These are phyloP conservation scores for Micronycteris hirsuta DNA, from an alignment of 2,113 vertebrate species.

Conservation along the genomic window DNA sequence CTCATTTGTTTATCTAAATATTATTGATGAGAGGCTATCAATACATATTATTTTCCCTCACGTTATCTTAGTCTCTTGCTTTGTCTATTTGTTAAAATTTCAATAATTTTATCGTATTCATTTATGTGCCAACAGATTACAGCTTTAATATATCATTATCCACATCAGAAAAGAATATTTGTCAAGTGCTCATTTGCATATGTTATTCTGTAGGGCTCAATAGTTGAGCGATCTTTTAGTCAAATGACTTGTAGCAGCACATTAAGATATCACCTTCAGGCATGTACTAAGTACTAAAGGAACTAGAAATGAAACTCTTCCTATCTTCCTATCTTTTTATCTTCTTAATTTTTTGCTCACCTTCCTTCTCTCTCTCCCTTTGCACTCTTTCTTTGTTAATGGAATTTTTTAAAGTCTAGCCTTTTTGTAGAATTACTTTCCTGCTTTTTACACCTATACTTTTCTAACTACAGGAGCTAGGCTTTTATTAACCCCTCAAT, in stretches of 20 bases:
- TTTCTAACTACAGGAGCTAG: not conserved
- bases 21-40: not conserved
- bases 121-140: not conserved
- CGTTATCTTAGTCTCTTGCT: not conserved
- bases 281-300: not conserved
- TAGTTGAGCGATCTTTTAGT: not conserved
- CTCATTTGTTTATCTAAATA: not conserved
- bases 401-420: not conserved
- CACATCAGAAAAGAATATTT: not conserved
- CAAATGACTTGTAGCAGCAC: not conserved
- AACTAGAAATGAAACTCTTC: not conserved
- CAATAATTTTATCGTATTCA: not conserved
- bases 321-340: not conserved
- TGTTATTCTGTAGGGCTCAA: not conserved
- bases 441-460: not conserved
- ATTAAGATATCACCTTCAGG: not conserved
- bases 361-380: not conserved
- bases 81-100: not conserved
- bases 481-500: not conserved
- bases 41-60: not conserved
- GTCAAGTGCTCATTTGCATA: not conserved
- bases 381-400: not conserved
- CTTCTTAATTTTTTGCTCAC: not conserved
- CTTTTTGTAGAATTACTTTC: not conserved
- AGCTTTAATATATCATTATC: not conserved